Evolutionary conservation across 2,797 vertebrate species (phyloP).

Genomic region (Chromobotia macracanthus): DNA sequence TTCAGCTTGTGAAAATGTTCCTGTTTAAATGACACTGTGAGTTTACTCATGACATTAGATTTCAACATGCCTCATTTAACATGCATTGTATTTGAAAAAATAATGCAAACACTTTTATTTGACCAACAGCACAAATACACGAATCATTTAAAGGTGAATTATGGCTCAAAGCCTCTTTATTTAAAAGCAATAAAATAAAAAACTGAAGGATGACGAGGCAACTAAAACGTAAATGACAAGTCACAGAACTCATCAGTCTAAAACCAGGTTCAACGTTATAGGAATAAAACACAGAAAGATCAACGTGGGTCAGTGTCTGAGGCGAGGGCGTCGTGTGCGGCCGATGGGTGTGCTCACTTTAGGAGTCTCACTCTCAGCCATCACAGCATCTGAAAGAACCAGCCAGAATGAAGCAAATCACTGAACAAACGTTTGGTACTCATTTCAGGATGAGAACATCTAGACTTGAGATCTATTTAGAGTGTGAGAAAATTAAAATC

Average conservation of each 20-base stretch:
- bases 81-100: too few relatives aligned
- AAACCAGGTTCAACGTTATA: not conserved
- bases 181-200: not conserved
- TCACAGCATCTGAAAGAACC: slow-evolving; percentile 73
- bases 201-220: not conserved
- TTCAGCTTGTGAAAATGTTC: too few relatives aligned
- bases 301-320: slow-evolving; percentile 80
- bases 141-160: not conserved
- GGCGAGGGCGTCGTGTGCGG: slow-evolving; percentile 78
- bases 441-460: too few relatives aligned
- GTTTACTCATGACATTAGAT: too few relatives aligned
- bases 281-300: not conserved
- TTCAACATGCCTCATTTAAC: too few relatives aligned
- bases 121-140: not conserved
- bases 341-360: slow-evolving; percentile 91
- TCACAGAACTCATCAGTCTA: not conserved
- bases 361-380: slow-evolving; percentile 87
- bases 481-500: too few relatives aligned
- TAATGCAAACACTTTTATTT: too few relatives aligned
- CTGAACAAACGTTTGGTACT: slow-evolving; percentile 64
- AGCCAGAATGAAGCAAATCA: slow-evolving; percentile 65
- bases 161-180: not conserved
- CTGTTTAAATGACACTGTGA: too few relatives aligned
- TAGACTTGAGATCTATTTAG: too few relatives aligned
- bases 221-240: not conserved